phyloP scores from a whole-genome alignment of 2,113 vertebrate species.

The Henicopernis longicauda region DNA sequence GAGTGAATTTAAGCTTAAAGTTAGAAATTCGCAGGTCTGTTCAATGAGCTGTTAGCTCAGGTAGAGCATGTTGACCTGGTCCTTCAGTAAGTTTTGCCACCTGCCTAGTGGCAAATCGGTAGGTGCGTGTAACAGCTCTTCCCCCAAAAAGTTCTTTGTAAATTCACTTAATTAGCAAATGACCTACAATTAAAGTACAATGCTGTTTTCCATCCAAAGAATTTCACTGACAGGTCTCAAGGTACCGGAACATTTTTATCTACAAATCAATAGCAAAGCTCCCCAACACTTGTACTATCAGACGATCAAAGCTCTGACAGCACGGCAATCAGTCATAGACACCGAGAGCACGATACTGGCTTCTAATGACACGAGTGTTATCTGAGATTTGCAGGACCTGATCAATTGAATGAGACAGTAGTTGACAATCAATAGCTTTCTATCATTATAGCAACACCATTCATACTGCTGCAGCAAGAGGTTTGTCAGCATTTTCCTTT shows the following conservation, averaged over 20 bases:
- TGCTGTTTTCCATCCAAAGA: conserved; percentile 20
- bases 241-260: conserved; percentile 71
- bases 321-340: conserved; percentile 70
- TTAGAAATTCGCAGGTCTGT: neutral
- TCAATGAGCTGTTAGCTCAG: neutral
- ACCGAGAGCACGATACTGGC: conserved; percentile 74
- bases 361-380: conserved; percentile 64
- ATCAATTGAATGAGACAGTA: conserved; percentile 40
- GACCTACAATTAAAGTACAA: conserved; percentile 40
- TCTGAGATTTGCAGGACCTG: conserved; percentile 63
- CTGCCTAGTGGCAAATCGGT: neutral
- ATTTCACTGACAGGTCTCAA: conserved; percentile 51
- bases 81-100: neutral
- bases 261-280: conserved; percentile 72
- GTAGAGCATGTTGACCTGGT: neutral
- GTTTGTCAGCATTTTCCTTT: conserved; percentile 56
- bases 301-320: conserved; percentile 75
- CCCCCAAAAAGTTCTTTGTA: conserved; percentile 31
- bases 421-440: conserved; percentile 62
- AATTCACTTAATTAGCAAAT: conserved; percentile 62
- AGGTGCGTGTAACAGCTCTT: neutral
- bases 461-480: conserved; percentile 11
- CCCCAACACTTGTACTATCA: conserved; percentile 71
- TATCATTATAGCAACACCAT: conserved; percentile 37
- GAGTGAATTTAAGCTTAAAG: neutral